Evolutionary conservation across 2,797 vertebrate species (phyloP), one percentile per base, ranked within the genome.

Genomic region (Odontamblyopus rebecca): DNA sequence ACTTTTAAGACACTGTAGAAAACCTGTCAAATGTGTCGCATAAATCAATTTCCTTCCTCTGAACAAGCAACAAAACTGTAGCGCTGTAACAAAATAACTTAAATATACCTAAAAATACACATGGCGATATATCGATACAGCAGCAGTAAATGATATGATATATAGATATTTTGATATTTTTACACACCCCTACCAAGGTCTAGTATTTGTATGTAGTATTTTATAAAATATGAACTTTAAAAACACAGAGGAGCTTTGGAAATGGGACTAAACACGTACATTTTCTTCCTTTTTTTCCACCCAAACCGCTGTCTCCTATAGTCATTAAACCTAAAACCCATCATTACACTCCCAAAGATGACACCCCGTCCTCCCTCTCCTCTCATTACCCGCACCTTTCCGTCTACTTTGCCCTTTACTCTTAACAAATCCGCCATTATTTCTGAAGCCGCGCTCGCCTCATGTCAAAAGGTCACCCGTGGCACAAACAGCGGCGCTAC

Each of bases 401-500:
- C 76, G 86, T 83, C 74, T 83, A 86, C 80, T 85, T 83, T 64
- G 66, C 90, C 84, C 82, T 89, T 89, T 90, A 91, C 83, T 86
- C 78, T 63, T 70, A 70, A 78, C 74, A 83, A 85, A 84, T 88
- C 86, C 76, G 65, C 74, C 69, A 86, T 80, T 68, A 81, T 81
- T 88, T 86, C 79, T 80, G 79, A 67, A 77, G 88, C 81, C 80
- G 89, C 82, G 79, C 79, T 88, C 84, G 81, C 72, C 80, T 86
- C 71, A 80, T 82, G 86, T 83, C 82, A 81, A 89, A 92, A 93
- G 91, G 89, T 91, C 90, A 86, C 69, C 66, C 61, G 84, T 80
- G 78, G 77, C 82, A 87, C 85, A 92, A 87, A 89, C 86, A 75
- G 61, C 19, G 50, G 67, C 54, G 72, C 41, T 63, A 60, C 30